These are phyloP conservation scores for Coluber constrictor DNA, from an alignment of 2,797 vertebrate species.

Conservation along the genomic window DNA sequence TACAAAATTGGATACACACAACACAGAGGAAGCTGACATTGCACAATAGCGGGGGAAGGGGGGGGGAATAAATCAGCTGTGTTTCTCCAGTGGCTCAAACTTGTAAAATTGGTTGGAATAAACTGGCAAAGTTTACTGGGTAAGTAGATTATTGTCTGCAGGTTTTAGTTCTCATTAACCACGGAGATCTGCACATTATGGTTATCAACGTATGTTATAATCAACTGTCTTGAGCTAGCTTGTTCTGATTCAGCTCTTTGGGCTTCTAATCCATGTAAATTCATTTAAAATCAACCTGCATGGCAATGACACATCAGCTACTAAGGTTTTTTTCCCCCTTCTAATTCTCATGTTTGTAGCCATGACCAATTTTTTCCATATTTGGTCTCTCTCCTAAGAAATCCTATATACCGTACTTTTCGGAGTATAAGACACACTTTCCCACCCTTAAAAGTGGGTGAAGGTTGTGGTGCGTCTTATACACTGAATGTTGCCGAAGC, in stretches of 20 bases:
- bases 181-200: background rate
- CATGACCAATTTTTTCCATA: background rate
- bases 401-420: too few relatives aligned
- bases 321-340: background rate
- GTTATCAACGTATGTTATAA: conserved; percentile 9
- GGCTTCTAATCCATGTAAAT: background rate
- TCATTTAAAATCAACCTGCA: background rate
- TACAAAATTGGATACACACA: background rate
- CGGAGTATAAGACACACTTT: too few relatives aligned
- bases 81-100: background rate
- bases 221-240: background rate
- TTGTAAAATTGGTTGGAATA: background rate
- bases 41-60: background rate
- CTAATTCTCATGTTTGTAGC: background rate
- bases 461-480: too few relatives aligned
- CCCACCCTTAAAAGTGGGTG: too few relatives aligned
- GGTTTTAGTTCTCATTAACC: background rate
- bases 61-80: background rate
- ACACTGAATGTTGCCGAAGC: too few relatives aligned
- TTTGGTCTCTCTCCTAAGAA: background rate
- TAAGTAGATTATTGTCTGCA: background rate
- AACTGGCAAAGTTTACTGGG: background rate
- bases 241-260: conserved; percentile 22
- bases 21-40: background rate
- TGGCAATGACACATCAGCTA: background rate